These are phyloP conservation scores for Fissipunctia ypsillon DNA, from an alignment of 2,888 invertebrate species.

Conservation along the genomic window DNA sequence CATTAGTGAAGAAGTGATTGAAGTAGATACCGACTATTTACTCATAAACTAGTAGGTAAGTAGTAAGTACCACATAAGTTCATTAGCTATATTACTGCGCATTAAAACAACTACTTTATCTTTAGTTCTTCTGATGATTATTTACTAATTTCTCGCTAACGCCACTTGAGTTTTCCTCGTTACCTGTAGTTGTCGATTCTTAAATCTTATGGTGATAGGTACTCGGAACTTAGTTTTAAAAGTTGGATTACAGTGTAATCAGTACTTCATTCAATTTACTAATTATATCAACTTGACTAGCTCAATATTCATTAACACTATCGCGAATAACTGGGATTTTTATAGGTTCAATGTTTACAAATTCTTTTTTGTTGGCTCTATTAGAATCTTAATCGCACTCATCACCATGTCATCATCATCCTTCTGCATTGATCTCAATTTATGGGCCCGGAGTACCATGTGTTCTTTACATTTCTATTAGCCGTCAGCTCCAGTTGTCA, in stretches of 20 bases:
- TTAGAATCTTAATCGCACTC: background rate
- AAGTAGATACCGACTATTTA: background rate
- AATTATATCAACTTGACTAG: background rate
- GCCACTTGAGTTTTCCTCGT: constrained; percentile 5
- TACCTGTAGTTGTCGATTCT: constrained; percentile 29
- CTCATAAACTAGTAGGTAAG: constrained; percentile 5
- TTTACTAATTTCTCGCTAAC: constrained; percentile 12
- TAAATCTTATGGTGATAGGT: constrained; percentile 8
- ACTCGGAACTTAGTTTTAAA: background rate
- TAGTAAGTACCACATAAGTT: constrained; percentile 2
- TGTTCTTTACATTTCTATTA: background rate
- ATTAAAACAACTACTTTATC: constrained; percentile 7
- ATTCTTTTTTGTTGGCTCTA: background rate
- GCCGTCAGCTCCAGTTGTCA: background rate
- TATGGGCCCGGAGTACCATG: background rate
- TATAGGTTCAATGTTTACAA: background rate
- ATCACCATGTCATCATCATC: background rate
- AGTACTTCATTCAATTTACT: background rate
- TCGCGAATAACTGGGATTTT: too few relatives aligned
- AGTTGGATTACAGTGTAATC: constrained; percentile 4
- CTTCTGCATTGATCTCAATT: background rate
- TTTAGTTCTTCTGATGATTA: constrained; percentile 22
- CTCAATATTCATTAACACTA: background rate
- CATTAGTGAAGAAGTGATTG: background rate
- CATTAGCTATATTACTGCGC: background rate